Conservation (phyloP, 2,113 vertebrate species). For the Solea senegalensis region DNA sequence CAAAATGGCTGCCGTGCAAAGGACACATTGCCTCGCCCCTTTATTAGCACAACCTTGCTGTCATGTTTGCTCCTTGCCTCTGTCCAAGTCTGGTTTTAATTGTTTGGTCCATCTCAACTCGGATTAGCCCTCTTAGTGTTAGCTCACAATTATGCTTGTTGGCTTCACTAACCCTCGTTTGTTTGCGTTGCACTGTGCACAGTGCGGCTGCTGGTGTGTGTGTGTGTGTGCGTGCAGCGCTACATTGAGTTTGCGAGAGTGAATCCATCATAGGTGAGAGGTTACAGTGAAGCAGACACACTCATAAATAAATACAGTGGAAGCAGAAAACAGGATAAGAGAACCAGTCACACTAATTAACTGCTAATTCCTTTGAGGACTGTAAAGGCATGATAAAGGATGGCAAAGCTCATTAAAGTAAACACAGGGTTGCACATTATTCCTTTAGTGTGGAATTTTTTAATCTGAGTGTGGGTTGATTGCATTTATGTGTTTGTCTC, state of each 20-base stretch:
- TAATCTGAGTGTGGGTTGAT: not conserved
- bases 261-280: slow-evolving; percentile 17
- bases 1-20: no score
- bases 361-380: slow-evolving; percentile 75
- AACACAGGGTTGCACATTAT: slow-evolving; percentile 56
- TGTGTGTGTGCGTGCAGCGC: not conserved
- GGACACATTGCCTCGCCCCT: no score
- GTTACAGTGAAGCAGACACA: not conserved
- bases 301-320: slow-evolving; percentile 58
- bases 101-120: not conserved
- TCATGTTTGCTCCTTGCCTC: no score
- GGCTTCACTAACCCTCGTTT: not conserved
- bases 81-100: not conserved
- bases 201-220: not conserved
- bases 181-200: not conserved
- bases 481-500: no score
- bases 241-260: not conserved
- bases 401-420: slow-evolving; percentile 65
- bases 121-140: not conserved
- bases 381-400: slow-evolving; percentile 73
- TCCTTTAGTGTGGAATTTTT: slow-evolving; percentile 13
- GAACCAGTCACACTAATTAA: slow-evolving; percentile 76
- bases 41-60: no score
- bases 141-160: not conserved
- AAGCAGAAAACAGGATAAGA: slow-evolving; percentile 73